These are phyloP conservation scores for Stenodera caucasica DNA, from an alignment of 2,888 invertebrate species.

Conservation along the genomic window DNA sequence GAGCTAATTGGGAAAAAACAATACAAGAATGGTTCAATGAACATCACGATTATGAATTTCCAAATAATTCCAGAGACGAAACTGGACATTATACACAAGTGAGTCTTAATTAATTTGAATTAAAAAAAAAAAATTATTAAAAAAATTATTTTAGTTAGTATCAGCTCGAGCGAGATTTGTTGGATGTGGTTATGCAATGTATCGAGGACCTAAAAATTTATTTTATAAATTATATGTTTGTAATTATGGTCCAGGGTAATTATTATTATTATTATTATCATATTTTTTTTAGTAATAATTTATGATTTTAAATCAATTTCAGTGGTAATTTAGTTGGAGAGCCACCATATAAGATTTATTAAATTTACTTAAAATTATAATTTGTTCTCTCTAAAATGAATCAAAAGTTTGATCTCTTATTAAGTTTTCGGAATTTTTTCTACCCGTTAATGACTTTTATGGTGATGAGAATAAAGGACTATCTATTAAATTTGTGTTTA, in stretches of 20 bases:
- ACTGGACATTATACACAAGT: slow-evolving; percentile 83
- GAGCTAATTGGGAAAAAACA: slow-evolving; percentile 64
- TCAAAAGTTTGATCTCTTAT: too few relatives aligned
- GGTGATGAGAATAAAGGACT: too few relatives aligned
- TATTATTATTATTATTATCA: too few relatives aligned
- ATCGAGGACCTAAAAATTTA: slow-evolving; percentile 64
- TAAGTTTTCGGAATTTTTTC: too few relatives aligned
- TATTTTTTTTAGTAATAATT: too few relatives aligned
- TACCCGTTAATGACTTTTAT: too few relatives aligned
- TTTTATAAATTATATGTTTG: slow-evolving; percentile 80
- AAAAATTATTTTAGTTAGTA: slow-evolving; percentile 63
- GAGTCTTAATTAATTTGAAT: slow-evolving; percentile 28
- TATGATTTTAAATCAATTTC: too few relatives aligned
- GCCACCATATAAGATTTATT: background rate
- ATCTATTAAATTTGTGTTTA: too few relatives aligned
- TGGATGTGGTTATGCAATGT: slow-evolving; percentile 81
- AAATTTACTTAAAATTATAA: too few relatives aligned
- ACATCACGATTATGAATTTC: slow-evolving; percentile 67
- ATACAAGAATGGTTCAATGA: slow-evolving; percentile 78
- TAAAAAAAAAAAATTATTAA: background rate
- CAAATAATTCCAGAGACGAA: slow-evolving; percentile 65
- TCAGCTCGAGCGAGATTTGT: slow-evolving; percentile 81
- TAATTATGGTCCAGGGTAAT: slow-evolving; percentile 79
- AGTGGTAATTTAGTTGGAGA: background rate
- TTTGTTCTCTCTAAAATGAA: too few relatives aligned